A percentile compares a stretch with the other conserved stretches of the same genome.
phyloP scores from a whole-genome alignment of 2,113 vertebrate genomes.

The Formicarius rufipectus region DNA sequence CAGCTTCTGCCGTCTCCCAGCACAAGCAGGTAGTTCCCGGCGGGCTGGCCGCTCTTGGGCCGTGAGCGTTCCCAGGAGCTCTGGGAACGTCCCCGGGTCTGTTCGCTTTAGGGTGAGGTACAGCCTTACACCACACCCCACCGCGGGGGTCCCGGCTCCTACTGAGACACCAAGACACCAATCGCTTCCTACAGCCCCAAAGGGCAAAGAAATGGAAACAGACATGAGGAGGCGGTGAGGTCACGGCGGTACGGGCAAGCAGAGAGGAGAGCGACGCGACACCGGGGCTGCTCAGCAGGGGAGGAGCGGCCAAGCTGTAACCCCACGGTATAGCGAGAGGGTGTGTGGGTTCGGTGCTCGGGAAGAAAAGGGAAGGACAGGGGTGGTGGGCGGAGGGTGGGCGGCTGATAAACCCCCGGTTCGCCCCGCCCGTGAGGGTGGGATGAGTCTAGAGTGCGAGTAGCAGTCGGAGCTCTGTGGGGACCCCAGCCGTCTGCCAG shows the following conservation, averaged over 20 bases:
- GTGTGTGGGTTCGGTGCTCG: not conserved
- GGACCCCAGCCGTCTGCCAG: rapidly evolving
- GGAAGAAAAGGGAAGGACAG: not conserved
- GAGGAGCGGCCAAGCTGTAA: rapidly evolving
- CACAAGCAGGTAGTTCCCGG: rapidly evolving
- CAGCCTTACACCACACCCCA: not conserved
- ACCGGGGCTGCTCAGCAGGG: rapidly evolving
- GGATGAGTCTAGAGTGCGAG: rapidly evolving
- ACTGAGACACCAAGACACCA: rapidly evolving
- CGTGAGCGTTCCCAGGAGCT: not conserved
- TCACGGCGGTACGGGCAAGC: rapidly evolving
- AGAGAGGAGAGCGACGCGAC: rapidly evolving
- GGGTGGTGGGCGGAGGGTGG: not conserved
- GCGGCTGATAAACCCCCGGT: not conserved
- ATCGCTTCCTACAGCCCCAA: rapidly evolving
- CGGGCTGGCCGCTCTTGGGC: not conserved
- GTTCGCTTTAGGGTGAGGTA: rapidly evolving
- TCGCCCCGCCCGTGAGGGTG: not conserved
- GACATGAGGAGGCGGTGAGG: rapidly evolving
- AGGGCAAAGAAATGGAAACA: rapidly evolving
- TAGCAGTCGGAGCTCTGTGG: rapidly evolving
- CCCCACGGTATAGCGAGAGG: rapidly evolving
- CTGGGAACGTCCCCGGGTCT: no score
- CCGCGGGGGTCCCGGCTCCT: rapidly evolving
- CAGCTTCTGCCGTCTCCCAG: rapidly evolving